Base-by-base conservation (phyloP, 2,888 invertebrate genomes). In the Rhabditophanes sp. region DNA sequence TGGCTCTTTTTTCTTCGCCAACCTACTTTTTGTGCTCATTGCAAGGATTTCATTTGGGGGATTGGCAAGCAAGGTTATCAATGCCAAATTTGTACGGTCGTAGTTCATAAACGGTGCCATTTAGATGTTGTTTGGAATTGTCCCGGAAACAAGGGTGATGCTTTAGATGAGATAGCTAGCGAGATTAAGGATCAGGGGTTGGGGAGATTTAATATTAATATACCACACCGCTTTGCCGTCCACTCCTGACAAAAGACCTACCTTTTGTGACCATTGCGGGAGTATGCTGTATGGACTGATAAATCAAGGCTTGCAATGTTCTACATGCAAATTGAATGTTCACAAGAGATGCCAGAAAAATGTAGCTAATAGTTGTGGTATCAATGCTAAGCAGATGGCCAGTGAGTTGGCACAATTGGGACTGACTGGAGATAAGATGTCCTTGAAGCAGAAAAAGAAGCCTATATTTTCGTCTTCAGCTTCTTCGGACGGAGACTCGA, bases 231-330 rank as follows among this genome's bases (percentile, higher is more conserved):
- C 85, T 73, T 69, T 65, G 65, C 78, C 58, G 80, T 88, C 62
- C 93, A 93, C 74, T 90, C 78, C 56, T 96, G n/a, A 87, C 74
- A 88, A 85, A 73, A 75, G 85, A 53, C 88, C 90, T 70, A 93
- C 93, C 19, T 96, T 96, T 74, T 96, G 96, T 74, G 93, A 96
- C 73, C 96, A 96, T 70, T 96, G 96, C 71, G 93, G 93, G 53
- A 88, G 88, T 42, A 75, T 93, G 67, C 76, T 93, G 43, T 93
- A 90, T 69, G 93, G 93, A 17, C 76, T 93, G 61, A 79, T 85
- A 67, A 80, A 78, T 69, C 93, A 93, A 72, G 93, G 93, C 34
- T 74, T 90, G 56, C 88, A 90, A 69, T 55, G 64, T 58, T 43
- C 72, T 78, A 87, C 79, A 49, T 96, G 96, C 68, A 80, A 78